Base-by-base conservation (phyloP, 2,797 vertebrate species). In the Onychomys torridus region DNA sequence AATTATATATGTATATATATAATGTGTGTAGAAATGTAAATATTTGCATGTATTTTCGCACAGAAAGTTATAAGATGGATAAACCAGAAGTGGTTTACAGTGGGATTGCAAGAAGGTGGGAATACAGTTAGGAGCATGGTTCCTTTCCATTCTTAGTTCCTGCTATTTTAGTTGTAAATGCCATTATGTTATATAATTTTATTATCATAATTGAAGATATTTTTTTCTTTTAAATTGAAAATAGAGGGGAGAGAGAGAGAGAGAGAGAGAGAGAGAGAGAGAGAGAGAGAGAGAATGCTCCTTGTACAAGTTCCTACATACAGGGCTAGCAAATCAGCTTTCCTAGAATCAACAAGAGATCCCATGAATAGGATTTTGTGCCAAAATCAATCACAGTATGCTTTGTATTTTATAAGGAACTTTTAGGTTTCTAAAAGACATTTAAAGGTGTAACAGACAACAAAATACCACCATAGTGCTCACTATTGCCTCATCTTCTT, bases 41-140 rank as follows among this genome's bases (percentile, higher is more conserved):
- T 93, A 94, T 40, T 83, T 69, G 52, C 37, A 6, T 40, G 90
- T 96, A 29, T 27, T 93, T 97, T 96, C 91, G 57, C 77, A 86
- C 71, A 90, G 76, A 94, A 84, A 92, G 7, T 95, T 94, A 85
- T 16, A 81, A 83, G 69, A 37, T 61, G 13, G 6, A 75, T 85
- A 77, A 77, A 78, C 2, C 91, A 65, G 69, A 82, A 88, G 49
- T 10, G 69, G 46, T 81, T 69, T 88, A 59, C 43, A 52, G 23
- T 91, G 88, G 2, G 93, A 49, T 27, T 90, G 2, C 37, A 91
- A n/a, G 13, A 78, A 93, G 10, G 78, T 76, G 17, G 32, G 34
- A 83, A 77, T 55, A 46, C 46, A 95, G 76, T 10, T 46, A 90
- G 32, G 21, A 90, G 3, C 25, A 76, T 46, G 59, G 85, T 6